Evolutionary conservation across 2,888 invertebrate genomes (phyloP).

Genomic region (Furcula furcula): DNA sequence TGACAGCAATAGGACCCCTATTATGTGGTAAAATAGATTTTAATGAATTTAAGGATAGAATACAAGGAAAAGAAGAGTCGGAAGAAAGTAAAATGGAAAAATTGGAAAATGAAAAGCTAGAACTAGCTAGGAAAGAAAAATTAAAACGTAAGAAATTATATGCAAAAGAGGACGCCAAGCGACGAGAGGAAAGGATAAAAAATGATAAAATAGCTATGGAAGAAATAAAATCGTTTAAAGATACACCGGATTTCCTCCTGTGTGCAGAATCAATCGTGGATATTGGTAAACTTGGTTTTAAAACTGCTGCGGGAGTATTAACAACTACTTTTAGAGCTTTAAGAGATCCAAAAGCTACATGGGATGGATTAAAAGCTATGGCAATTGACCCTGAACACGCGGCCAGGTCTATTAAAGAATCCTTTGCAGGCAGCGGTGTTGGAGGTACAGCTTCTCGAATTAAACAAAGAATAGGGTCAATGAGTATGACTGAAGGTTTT

Average conservation of each 20-base stretch:
- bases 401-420: accelerated
- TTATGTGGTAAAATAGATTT: not conserved
- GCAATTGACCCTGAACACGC: not conserved
- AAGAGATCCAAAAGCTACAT: slow-evolving; percentile 7
- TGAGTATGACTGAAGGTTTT: not conserved
- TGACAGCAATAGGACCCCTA: not conserved
- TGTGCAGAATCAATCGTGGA: slow-evolving; percentile 16
- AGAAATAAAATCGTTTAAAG: not conserved
- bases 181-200: not conserved
- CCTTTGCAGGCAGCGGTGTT: slow-evolving; percentile 2
- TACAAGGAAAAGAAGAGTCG: slow-evolving; percentile 3
- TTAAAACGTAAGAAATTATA: not conserved
- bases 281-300: slow-evolving; percentile 9
- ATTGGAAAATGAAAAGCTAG: not conserved
- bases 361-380: not conserved
- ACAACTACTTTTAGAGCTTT: not conserved
- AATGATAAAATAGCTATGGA: slow-evolving; percentile 7
- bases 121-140: not conserved
- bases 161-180: not conserved
- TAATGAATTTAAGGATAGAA: not conserved
- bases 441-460: slow-evolving; percentile 4
- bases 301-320: slow-evolving; percentile 4
- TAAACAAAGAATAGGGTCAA: slow-evolving; percentile 4
- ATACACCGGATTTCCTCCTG: not conserved
- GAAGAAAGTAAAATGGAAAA: not conserved